phyloP scores from a whole-genome alignment of 2,797 vertebrate species.

The Gallinago nigripennis region DNA sequence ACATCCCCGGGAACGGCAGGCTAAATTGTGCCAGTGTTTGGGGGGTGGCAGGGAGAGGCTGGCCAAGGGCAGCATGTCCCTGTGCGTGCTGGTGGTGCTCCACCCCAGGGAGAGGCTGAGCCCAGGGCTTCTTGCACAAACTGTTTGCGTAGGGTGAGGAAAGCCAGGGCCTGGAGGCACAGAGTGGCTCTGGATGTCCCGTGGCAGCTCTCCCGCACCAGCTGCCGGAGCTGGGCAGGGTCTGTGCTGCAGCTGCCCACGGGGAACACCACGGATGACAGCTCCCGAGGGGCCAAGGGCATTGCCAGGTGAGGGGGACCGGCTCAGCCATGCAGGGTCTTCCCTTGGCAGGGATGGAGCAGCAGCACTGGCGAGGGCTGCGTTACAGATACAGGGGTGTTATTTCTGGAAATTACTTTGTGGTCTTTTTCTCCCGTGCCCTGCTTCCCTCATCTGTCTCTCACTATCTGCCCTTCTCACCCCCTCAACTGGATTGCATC shows the following conservation, averaged over 20 bases:
- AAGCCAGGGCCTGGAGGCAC: not conserved
- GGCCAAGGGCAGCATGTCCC: not conserved
- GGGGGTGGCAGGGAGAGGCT: not conserved
- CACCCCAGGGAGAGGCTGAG: not conserved
- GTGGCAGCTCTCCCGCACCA: not conserved
- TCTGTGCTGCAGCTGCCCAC: fast-evolving
- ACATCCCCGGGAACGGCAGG: fast-evolving
- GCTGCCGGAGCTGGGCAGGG: not conserved
- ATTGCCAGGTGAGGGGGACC: fast-evolving
- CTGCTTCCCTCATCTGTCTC: not conserved
- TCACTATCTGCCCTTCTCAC: not conserved
- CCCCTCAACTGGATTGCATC: not conserved
- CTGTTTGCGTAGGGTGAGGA: not conserved
- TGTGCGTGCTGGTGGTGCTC: not conserved
- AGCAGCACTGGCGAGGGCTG: fast-evolving
- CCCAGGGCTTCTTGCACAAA: conserved; percentile 13
- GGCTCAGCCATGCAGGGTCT: fast-evolving
- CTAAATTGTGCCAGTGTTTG: fast-evolving
- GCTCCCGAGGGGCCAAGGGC: not conserved
- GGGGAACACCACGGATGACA: not conserved
- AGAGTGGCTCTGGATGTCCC: not conserved
- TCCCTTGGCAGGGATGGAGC: not conserved
- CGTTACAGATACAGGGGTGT: not conserved
- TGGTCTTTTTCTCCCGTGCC: not conserved
- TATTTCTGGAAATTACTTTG: not conserved